phyloP scores from a whole-genome alignment of 2,797 vertebrate species.

The Eulemur albifrons region DNA sequence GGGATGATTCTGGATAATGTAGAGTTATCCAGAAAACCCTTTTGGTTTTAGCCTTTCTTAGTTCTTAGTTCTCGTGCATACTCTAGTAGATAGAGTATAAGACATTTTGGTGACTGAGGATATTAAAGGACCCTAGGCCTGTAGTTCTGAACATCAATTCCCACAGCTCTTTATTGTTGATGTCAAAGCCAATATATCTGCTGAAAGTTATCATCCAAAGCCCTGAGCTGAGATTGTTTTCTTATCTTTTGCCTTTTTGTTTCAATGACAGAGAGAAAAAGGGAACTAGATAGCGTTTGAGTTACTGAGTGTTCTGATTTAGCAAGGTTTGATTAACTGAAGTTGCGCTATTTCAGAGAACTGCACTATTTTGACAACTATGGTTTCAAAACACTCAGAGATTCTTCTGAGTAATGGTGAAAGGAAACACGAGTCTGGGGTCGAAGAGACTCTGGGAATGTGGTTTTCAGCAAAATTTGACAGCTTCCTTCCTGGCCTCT shows the following conservation, averaged over 20 bases:
- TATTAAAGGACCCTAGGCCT: background rate
- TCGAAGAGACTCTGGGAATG: constrained; percentile 32
- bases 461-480: constrained; percentile 37
- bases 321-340: background rate
- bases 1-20: background rate
- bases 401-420: constrained; percentile 23
- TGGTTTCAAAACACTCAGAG: background rate
- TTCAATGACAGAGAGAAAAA: background rate
- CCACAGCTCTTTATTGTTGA: background rate
- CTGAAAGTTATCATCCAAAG: background rate
- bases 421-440: background rate
- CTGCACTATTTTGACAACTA: background rate
- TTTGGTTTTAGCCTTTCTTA: background rate
- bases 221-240: background rate
- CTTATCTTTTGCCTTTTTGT: constrained; percentile 17
- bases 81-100: background rate
- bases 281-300: background rate
- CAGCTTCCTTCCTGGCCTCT: background rate
- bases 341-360: background rate
- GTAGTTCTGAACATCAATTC: background rate
- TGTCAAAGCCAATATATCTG: background rate
- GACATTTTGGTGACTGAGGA: background rate
- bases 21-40: constrained; percentile 4
- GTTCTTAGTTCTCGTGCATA: background rate
- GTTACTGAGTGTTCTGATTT: background rate